phyloP scores from a whole-genome alignment of 1,140 invertebrate genomes.

The Drosophila parabipectinata region DNA sequence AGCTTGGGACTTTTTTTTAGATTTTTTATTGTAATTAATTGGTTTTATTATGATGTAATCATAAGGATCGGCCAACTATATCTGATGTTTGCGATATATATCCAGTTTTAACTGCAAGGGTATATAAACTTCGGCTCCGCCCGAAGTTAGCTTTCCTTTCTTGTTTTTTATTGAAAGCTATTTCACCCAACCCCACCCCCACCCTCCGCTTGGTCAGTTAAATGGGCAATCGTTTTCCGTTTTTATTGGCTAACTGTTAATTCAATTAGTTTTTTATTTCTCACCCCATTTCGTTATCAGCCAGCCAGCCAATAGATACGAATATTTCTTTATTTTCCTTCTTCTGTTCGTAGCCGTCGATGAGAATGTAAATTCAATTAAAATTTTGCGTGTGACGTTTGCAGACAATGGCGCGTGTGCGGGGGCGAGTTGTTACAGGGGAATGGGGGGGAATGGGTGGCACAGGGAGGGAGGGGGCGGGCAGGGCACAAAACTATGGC shows the following conservation, averaged over 20 bases:
- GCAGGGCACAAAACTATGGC: slow-evolving; percentile 17
- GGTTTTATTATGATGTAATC: too few species aligned
- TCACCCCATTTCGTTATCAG: slow-evolving; percentile 52
- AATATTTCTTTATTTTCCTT: slow-evolving; percentile 39
- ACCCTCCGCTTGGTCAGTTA: slow-evolving; percentile 14
- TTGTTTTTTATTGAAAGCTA: slow-evolving; percentile 39
- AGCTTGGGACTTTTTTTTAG: too few species aligned
- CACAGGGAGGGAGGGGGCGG: neutral
- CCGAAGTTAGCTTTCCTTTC: too few species aligned
- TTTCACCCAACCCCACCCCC: neutral
- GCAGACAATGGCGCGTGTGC: slow-evolving; percentile 40
- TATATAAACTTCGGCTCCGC: too few species aligned
- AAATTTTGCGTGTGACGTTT: slow-evolving; percentile 74
- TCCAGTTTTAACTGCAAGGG: too few species aligned
- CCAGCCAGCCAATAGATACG: slow-evolving; percentile 41
- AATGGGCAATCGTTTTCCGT: slow-evolving; percentile 60
- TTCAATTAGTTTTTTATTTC: slow-evolving; percentile 67
- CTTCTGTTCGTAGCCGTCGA: slow-evolving; percentile 16
- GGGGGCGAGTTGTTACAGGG: slow-evolving; percentile 4
- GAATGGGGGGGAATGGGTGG: neutral
- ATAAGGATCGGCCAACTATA: too few species aligned
- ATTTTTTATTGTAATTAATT: too few species aligned
- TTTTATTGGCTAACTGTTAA: slow-evolving; percentile 70
- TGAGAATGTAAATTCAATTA: slow-evolving; percentile 77
- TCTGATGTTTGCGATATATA: too few species aligned